phyloP scores from a whole-genome alignment of 2,888 invertebrate genomes.

The Lasioglossum calceatum region DNA sequence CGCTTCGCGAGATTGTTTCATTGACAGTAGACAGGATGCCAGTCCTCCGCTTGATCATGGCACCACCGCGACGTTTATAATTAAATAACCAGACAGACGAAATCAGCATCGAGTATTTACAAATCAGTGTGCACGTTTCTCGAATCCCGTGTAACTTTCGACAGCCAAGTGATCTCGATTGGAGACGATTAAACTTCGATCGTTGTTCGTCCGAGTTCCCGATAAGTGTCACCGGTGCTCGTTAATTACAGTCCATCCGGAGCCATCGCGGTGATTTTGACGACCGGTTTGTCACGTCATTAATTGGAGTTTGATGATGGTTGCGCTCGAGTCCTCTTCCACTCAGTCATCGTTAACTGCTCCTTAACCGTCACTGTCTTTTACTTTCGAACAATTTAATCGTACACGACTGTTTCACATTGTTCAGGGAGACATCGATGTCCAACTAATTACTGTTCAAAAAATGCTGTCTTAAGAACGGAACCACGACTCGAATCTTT shows the following conservation, averaged over 20 bases:
- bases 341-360: background rate
- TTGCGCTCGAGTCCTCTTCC: slow-evolving; percentile 1
- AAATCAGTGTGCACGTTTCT: background rate
- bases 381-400: background rate
- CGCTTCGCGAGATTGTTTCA: background rate
- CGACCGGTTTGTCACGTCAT: slow-evolving; percentile 39
- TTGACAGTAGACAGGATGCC: background rate
- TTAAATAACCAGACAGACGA: background rate
- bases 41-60: background rate
- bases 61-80: background rate
- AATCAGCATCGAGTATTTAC: background rate
- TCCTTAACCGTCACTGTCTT: background rate
- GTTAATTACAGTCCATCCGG: slow-evolving; percentile 32
- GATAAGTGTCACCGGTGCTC: slow-evolving; percentile 13
- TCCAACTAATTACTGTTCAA: background rate
- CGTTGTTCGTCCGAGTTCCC: slow-evolving; percentile 18
- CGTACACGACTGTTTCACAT: background rate
- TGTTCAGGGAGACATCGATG: background rate
- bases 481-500: too few relatives aligned
- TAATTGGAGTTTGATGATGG: slow-evolving; percentile 39
- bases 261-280: slow-evolving; percentile 32
- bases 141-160: background rate
- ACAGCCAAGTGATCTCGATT: slow-evolving; percentile 1
- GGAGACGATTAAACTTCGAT: slow-evolving; percentile 20
- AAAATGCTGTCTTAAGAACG: background rate